Percentiles rank a stretch among this genome's conserved stretches.
These are phyloP conservation scores for Cremastobaeus sp. DNA, from an alignment of 2,888 invertebrate genomes.

Conservation along the genomic window DNA sequence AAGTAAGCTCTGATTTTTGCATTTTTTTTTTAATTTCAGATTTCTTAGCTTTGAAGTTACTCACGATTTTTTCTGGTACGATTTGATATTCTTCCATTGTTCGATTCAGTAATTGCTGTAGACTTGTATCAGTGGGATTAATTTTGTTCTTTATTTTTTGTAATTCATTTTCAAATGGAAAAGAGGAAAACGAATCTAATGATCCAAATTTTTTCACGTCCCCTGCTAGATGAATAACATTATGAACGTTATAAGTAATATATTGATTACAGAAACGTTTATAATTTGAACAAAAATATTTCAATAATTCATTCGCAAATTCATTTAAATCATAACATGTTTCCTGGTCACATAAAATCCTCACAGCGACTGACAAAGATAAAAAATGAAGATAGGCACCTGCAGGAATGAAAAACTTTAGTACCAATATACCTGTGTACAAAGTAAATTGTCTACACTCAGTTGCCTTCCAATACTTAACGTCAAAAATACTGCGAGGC, in stretches of 20 bases:
- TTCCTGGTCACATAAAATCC: background rate
- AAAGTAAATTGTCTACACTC: background rate
- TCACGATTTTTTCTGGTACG: too few relatives aligned
- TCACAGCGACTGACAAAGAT: background rate
- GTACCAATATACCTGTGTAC: background rate
- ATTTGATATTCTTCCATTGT: too few relatives aligned
- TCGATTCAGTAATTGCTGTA: too few relatives aligned
- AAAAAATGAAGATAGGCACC: background rate
- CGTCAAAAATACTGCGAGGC: conserved; percentile 8
- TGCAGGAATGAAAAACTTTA: background rate
- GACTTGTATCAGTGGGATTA: too few relatives aligned
- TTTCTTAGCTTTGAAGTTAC: too few relatives aligned
- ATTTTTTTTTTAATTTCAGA: too few relatives aligned
- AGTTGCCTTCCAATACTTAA: conserved; percentile 12
- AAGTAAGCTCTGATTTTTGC: too few relatives aligned
- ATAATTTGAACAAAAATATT: background rate
- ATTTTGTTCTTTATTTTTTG: too few relatives aligned
- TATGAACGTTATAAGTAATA: background rate
- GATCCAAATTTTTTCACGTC: too few relatives aligned
- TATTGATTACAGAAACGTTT: background rate
- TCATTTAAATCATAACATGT: background rate
- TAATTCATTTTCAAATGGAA: too few relatives aligned
- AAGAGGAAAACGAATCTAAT: too few relatives aligned
- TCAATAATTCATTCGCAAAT: background rate
- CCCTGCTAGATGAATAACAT: too few relatives aligned